These are phyloP conservation scores for Penaeus chinensis DNA, from an alignment of 1,140 invertebrate genomes.

Conservation along the genomic window DNA sequence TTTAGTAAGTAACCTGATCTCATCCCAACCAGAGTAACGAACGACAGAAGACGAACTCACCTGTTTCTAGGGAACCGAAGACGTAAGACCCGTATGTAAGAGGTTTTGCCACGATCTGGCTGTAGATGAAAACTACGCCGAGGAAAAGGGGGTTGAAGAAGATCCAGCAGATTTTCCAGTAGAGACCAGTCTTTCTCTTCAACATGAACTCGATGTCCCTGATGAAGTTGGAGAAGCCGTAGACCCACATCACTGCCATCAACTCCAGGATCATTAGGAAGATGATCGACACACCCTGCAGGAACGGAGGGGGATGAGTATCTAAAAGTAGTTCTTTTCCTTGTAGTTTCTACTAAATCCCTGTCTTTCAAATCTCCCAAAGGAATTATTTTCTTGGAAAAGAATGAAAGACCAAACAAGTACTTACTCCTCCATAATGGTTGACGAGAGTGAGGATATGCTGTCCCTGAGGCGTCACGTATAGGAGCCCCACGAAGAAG, in stretches of 20 bases:
- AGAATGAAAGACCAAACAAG: neutral
- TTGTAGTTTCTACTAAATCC: neutral
- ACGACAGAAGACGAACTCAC: neutral
- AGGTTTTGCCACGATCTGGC: slow-evolving; percentile 66
- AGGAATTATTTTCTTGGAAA: neutral
- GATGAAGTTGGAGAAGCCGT: slow-evolving; percentile 73
- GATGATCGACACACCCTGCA: slow-evolving; percentile 38
- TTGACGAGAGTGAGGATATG: slow-evolving; percentile 87
- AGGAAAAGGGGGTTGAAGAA: slow-evolving; percentile 79
- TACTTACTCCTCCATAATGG: slow-evolving; percentile 77
- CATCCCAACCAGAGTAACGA: too few species aligned
- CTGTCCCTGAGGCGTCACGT: slow-evolving; percentile 86
- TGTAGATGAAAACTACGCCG: slow-evolving; percentile 78
- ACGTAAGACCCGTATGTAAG: slow-evolving; percentile 54
- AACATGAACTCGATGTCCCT: slow-evolving; percentile 84
- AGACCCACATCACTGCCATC: slow-evolving; percentile 80
- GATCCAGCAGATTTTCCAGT: slow-evolving; percentile 86
- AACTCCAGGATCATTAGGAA: slow-evolving; percentile 81
- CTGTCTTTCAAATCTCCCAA: too few species aligned
- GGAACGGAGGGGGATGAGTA: neutral
- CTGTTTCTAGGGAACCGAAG: slow-evolving; percentile 35
- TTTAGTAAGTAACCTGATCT: too few species aligned
- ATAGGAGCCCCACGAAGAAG: slow-evolving; percentile 77
- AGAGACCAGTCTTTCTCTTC: slow-evolving; percentile 75
- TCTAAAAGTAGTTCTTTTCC: too few species aligned